A percentile compares a stretch with the other conserved stretches of the same genome.
phyloP scores from a whole-genome alignment of 1,140 invertebrate species.

The Chionoecetes opilio region DNA sequence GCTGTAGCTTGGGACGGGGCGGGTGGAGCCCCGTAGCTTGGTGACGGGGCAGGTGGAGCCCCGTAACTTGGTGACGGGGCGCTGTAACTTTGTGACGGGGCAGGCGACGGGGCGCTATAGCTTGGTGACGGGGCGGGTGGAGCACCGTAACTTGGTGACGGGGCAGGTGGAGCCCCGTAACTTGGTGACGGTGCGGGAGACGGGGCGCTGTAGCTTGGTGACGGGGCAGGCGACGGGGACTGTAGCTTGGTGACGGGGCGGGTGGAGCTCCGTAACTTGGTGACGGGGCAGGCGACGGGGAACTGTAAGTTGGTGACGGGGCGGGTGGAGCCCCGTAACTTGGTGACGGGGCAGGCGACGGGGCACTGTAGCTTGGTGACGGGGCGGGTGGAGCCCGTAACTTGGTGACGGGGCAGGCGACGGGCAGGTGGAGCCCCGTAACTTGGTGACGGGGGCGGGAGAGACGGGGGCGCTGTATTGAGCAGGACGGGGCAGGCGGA shows the following conservation, averaged over 20 bases:
- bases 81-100: not conserved
- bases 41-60: not conserved
- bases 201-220: not conserved
- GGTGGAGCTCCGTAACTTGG: not conserved
- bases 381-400: conserved; percentile 3
- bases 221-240: not conserved
- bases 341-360: not conserved
- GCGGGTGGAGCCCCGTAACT: not conserved
- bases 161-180: not conserved
- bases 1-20: not conserved
- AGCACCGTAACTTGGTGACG: not conserved
- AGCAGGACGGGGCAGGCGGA: not conserved
- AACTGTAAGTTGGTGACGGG: not conserved
- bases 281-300: not conserved
- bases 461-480: not conserved
- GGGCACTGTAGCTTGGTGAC: not conserved
- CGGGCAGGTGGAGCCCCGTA: not conserved
- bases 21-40: not conserved
- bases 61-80: not conserved
- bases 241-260: not conserved
- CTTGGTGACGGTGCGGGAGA: conserved; percentile 9
- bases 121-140: not conserved
- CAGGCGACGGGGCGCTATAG: not conserved
- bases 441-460: not conserved
- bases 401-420: not conserved